These are phyloP conservation scores for Drosophila borborema DNA, from an alignment of 2,888 invertebrate species.

Conservation along the genomic window DNA sequence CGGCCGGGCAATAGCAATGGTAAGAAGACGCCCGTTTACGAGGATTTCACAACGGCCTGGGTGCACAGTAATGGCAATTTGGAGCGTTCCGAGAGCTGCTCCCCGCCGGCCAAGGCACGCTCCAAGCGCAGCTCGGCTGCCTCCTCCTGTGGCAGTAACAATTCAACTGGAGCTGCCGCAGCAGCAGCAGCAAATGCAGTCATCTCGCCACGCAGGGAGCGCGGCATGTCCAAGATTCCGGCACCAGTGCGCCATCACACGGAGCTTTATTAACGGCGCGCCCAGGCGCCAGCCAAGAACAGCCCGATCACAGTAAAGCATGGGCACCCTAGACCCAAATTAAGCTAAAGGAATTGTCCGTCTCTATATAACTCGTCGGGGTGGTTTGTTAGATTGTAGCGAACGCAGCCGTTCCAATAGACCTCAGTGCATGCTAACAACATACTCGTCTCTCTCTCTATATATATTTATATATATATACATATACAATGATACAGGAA, in stretches of 20 bases:
- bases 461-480: background rate
- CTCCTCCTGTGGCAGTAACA: constrained; percentile 83
- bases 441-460: constrained; percentile 5
- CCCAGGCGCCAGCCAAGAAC: constrained; percentile 49
- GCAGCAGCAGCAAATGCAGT: constrained; percentile 31
- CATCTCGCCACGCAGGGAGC: constrained; percentile 83
- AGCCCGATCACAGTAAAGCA: constrained; percentile 21
- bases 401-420: constrained; percentile 55
- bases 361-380: constrained; percentile 13
- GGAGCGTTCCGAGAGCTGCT: constrained; percentile 87
- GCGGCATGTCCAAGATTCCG: constrained; percentile 84
- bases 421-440: constrained; percentile 35
- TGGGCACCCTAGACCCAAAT: constrained; percentile 27
- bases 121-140: constrained; percentile 84
- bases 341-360: constrained; percentile 66
- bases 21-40: constrained; percentile 86
- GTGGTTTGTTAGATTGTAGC: constrained; percentile 28
- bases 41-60: constrained; percentile 90
- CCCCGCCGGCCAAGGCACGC: constrained; percentile 82
- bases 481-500: constrained; percentile 8
- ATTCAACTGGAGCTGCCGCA: constrained; percentile 68
- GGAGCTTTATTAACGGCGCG: constrained; percentile 83
- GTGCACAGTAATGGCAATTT: constrained; percentile 90
- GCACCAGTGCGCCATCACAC: constrained; percentile 84
- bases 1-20: constrained; percentile 46